Base-by-base conservation (phyloP, 2,888 invertebrate genomes). In the Caenorhabditis afra region DNA sequence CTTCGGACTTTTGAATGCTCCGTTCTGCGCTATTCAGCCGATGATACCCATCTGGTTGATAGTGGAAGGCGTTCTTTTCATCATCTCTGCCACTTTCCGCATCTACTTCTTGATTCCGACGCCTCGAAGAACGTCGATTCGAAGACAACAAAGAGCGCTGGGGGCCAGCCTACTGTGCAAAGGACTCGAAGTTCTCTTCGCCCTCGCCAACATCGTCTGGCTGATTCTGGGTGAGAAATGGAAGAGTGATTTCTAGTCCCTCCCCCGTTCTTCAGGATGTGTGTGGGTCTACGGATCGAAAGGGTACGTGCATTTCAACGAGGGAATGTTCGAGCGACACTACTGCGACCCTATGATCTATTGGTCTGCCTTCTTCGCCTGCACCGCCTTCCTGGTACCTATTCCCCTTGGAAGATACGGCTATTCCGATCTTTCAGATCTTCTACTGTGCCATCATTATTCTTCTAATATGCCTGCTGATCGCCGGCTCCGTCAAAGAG, bases 201-300 rank as follows among this genome's bases (percentile, higher is more conserved):
- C 86, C 1, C 58, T 89, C 11, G 83, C 82, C 64, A 88, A 87
- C 37, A 59, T 89, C 39, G 82, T 89, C 20, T 84, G 84, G 83
- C 71, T 89, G 20, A 89, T 89, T 53, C 78, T 89, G 37, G 88
- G 88, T 71, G 29, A 52, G 61, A 18, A 53, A 8, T 1, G 4
- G 29, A 52, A 53, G 11, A 53, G 1, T 1, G 4, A 29, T 29
- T 29, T 7, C 29, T 29, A 29, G 29, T 29, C 29, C 3, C n/a
- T n/a, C n/a, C n/a, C n/a, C n/a, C n/a, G n/a, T n/a, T n/a, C n/a
- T 62, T 23, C 55, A 71, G 70, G 88, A 11, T 84, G 85, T 55
- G 87, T 89, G 12, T 89, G 89, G 89, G 86, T 87, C n/a, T 89
- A 87, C 75, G 88, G 89, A 35, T 73, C 79, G 12, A 75, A 81